These are phyloP conservation scores for Adoxophyes honmai DNA, from an alignment of 1,140 invertebrate genomes.

Conservation along the genomic window DNA sequence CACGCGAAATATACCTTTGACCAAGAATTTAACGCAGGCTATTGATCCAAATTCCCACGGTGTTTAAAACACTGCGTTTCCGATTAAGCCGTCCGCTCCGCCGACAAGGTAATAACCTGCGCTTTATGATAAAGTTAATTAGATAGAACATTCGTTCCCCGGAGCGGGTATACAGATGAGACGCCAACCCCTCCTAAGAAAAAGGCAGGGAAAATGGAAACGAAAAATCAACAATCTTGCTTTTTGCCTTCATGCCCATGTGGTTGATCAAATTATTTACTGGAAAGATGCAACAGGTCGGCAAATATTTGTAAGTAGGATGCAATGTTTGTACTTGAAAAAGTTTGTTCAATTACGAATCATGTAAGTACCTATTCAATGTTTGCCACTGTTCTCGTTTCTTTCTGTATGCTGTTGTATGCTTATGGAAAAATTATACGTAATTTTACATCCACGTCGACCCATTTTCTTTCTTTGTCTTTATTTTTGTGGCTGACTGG, in stretches of 20 bases:
- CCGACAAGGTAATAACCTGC: conserved; percentile 57
- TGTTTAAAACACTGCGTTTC: conserved; percentile 38
- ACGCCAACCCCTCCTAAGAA: conserved; percentile 31
- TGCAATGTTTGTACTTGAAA: not conserved
- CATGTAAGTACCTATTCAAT: not conserved
- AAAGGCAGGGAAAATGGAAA: conserved; percentile 40
- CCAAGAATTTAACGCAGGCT: not conserved
- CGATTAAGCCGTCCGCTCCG: conserved; percentile 44
- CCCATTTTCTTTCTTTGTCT: no score
- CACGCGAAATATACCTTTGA: not conserved
- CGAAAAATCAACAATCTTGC: conserved; percentile 23
- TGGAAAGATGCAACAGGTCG: conserved; percentile 7
- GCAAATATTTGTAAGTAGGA: not conserved
- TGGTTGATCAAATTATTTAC: conserved; percentile 10
- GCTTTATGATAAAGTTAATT: conserved; percentile 73
- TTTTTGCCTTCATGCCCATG: conserved; percentile 7
- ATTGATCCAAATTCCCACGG: conserved; percentile 20
- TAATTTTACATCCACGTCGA: no score
- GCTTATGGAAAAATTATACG: no score
- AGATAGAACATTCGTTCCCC: conserved; percentile 66
- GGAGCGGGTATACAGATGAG: conserved; percentile 58
- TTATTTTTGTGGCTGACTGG: no score
- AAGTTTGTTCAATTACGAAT: not conserved
- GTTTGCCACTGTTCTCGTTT: not conserved
- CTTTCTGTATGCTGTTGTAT: no score